Percentiles rank a stretch among this genome's conserved stretches.
Conservation (phyloP, 37 sponge, comb jelly and placozoan species). For the Ianthella basta region DNA sequence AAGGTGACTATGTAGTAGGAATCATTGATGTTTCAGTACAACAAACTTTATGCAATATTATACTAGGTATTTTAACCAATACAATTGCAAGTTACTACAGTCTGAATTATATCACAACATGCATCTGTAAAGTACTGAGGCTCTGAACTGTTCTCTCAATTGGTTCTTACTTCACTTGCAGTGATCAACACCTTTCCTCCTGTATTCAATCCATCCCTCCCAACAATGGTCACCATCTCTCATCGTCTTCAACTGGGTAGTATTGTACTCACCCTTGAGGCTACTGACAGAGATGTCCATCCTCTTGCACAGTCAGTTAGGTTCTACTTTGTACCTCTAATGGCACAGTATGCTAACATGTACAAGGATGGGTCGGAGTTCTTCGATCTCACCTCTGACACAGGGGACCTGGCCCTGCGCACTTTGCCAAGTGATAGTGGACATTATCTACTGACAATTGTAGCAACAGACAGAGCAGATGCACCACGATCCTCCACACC, state of each 20-base stretch:
- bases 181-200: slow-evolving; percentile 10
- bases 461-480: not conserved
- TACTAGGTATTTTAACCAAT: too few species aligned
- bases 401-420: not conserved
- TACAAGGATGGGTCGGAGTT: not conserved
- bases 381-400: not conserved
- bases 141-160: too few species aligned
- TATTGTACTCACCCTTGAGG: not conserved
- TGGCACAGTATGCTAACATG: not conserved
- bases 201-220: not conserved
- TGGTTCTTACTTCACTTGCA: too few species aligned
- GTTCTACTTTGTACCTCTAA: not conserved
- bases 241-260: not conserved
- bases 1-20: too few species aligned
- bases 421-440: not conserved
- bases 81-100: too few species aligned
- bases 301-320: not conserved
- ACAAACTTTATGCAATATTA: too few species aligned
- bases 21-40: too few species aligned
- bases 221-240: slow-evolving; percentile 10
- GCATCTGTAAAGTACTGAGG: too few species aligned
- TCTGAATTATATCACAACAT: too few species aligned
- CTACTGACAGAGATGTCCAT: slow-evolving; percentile 1
- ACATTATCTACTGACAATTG: not conserved
- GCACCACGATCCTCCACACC: not conserved